These are phyloP conservation scores for Tanytarsus gracilentus DNA, from an alignment of 2,888 invertebrate genomes.

Conservation along the genomic window DNA sequence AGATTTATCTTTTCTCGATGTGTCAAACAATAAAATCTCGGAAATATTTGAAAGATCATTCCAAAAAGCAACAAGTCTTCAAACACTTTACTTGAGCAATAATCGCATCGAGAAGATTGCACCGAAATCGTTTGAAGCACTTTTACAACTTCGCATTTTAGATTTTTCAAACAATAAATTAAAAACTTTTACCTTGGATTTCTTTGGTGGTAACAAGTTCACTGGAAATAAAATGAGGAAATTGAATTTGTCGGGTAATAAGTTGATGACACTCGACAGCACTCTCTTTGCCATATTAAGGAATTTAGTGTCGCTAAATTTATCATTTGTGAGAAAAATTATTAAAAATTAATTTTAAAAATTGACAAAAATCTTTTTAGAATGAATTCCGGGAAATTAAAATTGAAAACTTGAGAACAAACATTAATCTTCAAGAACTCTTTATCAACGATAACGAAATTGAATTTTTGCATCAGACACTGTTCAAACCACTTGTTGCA, in stretches of 20 bases:
- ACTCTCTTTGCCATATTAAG: background rate
- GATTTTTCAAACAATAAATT: slow-evolving; percentile 4
- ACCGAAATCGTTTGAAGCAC: background rate
- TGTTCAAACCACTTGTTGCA: background rate
- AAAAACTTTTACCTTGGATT: background rate
- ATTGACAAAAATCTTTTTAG: too few relatives aligned
- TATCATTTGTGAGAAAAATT: background rate
- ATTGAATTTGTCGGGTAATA: background rate
- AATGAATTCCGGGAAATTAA: background rate
- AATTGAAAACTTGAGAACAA: background rate
- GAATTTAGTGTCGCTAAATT: background rate
- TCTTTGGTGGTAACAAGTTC: slow-evolving; percentile 5
- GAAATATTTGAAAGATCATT: background rate
- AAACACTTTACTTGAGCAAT: background rate
- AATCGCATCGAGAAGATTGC: background rate
- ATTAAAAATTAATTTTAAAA: too few relatives aligned
- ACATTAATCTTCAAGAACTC: background rate
- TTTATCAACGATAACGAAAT: background rate
- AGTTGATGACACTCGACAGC: background rate
- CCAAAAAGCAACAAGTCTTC: background rate
- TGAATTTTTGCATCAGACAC: background rate
- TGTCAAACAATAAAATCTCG: background rate
- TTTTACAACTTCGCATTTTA: background rate
- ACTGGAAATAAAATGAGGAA: background rate
- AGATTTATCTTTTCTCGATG: background rate